Base-by-base conservation (phyloP, 2,113 vertebrate species). In the Sinocyclocheilus rhinocerous region DNA sequence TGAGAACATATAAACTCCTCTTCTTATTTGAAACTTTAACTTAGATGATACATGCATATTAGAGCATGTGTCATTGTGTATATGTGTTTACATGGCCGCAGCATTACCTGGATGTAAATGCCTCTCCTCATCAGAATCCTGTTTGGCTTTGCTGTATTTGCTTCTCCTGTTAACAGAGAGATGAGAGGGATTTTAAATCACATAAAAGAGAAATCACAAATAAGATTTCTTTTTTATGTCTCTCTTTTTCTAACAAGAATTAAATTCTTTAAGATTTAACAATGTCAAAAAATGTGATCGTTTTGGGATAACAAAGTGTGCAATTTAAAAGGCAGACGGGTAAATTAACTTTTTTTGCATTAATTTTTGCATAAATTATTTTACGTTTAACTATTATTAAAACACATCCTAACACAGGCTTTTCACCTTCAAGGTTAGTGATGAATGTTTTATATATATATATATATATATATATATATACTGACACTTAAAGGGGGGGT, bases 61-160 rank as follows among this genome's bases (percentile, higher is more conserved):
- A 82, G 76, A 76, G 57, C 80, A 16, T 83, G 80, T 57, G 55
- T 86, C 72, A 84, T 70, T 22, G 55, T 22, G 83, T 86, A 85
- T 88, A 86, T 84, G 84, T 75, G 42, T 77, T 15, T 83, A 45
- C 83, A n/a, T 36, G 39, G 81, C 95, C 94, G 86, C 93, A 90
- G 85, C 93, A 93, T 85, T 96, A 99, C 97, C 97, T 96, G 98
- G 97, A 92, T 99, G 98, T 86, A 99, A 94, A 93, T 99, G 97
- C 20, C 99, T 99, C 93, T 99, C 98, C 92, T 99, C 98, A 89
- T 99, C 98, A 15, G 97, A 97, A 90, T 99, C 98, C 89, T 99
- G 98, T 91, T 99, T 99, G 12, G 98, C 96, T 93, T 99, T 98
- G 90, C 97, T 97, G 95, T 99, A 99, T 90, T 99, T 99, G 89